These are phyloP conservation scores for Epistrophe grossulariae DNA, from an alignment of 2,888 invertebrate species.

Conservation along the genomic window DNA sequence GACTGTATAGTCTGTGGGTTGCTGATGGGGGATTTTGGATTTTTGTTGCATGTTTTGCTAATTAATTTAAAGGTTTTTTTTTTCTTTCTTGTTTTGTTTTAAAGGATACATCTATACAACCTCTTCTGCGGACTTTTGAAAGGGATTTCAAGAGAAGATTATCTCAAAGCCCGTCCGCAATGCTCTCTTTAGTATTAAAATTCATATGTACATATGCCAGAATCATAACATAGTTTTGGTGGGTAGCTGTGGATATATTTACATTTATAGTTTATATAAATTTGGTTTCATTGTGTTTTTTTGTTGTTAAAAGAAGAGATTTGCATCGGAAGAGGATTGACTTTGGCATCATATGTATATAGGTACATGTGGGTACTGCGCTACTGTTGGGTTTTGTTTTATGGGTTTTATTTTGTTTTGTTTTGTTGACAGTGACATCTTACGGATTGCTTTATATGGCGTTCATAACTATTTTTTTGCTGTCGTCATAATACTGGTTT, in stretches of 20 bases:
- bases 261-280: slow-evolving; percentile 34
- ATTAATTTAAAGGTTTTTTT: slow-evolving; percentile 64
- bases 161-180: slow-evolving; percentile 54
- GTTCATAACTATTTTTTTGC: slow-evolving; percentile 44
- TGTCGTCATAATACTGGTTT: not conserved
- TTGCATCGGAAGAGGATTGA: slow-evolving; percentile 58
- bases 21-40: slow-evolving; percentile 28
- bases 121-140: slow-evolving; percentile 55
- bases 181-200: not conserved
- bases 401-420: not conserved
- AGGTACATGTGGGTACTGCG: not conserved
- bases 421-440: slow-evolving; percentile 56
- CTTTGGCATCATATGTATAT: slow-evolving; percentile 31
- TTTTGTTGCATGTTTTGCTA: slow-evolving; percentile 65
- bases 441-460: slow-evolving; percentile 50
- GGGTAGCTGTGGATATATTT: not conserved
- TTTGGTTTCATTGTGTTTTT: slow-evolving; percentile 33
- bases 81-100: not conserved
- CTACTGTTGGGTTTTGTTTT: not conserved
- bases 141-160: slow-evolving; percentile 66
- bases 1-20: not conserved
- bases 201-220: slow-evolving; percentile 14
- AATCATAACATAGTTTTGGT: slow-evolving; percentile 39
- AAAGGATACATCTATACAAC: not conserved
- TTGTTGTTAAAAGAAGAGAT: slow-evolving; percentile 43